Evolutionary conservation across 2,797 vertebrate species (phyloP), one percentile per base, ranked within the genome.

Genomic region (Peromyscus nudipes): DNA sequence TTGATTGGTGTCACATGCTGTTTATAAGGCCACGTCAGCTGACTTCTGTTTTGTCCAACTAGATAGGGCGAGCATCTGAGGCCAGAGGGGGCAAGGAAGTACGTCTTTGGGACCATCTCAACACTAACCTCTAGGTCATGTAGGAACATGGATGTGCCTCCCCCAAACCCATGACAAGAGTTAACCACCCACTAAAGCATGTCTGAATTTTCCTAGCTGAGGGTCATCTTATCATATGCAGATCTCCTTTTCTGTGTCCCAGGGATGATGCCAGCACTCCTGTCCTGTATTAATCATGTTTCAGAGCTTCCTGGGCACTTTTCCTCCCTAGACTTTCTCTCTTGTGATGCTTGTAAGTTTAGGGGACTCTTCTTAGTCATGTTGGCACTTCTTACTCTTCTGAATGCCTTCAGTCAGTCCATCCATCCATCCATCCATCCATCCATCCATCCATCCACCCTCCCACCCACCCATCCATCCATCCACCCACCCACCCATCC

Each of bases 1-100:
- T 65, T 89, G 92, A 95, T 67, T 43, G 17, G 21, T 96, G 80
- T 97, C 94, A 92, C 93, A 85, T 88, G 92, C 80, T 96, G 81
- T 96, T 96, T 86, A 89, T 86, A 52, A 85, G 84, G 52, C 75
- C 1, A 67, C 37, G 23, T 52, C 49, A 40, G 65, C 40, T 3
- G 19, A 80, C 16, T 43, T 91, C 64, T 21, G 25, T 75, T 92
- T 25, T 52, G 65, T 67, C 77, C 69, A 14, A 29, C 55, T 88
- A 82, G 31, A 67, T 55, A 64, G 46, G 55, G 55, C 14, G 10
- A 92, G 84, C 93, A 71, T 84, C 65, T 55, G 37, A 92, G 95
- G 81, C 90, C 65, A 80, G 75, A 73, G 16, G n/a, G n/a, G 12
- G 57, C 29, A 27, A 25, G 69, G 21, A 46, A 73, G 25, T 46